Evolutionary conservation across 2,113 vertebrate species (phyloP).

Genomic region (Peromyscus leucopus): DNA sequence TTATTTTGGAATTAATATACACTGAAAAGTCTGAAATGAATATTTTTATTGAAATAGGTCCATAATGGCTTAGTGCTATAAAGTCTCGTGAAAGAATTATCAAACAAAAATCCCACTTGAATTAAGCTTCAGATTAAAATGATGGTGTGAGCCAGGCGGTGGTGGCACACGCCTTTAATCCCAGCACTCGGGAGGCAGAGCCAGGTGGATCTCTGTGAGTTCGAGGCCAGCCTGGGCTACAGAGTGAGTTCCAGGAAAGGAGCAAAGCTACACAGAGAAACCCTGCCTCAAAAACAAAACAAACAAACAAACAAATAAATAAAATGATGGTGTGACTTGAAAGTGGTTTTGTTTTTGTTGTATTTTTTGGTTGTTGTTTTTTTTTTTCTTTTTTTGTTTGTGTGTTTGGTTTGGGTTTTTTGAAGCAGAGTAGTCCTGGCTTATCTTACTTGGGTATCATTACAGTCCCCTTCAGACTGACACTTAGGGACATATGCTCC

Average conservation of each 20-base stretch:
- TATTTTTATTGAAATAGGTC: slow-evolving; percentile 59
- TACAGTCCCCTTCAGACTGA: background rate
- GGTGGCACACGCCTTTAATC: too few species aligned
- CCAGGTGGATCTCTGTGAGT: too few species aligned
- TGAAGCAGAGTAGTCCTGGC: background rate
- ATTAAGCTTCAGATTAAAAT: slow-evolving; percentile 46
- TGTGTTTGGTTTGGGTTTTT: background rate
- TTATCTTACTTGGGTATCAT: background rate
- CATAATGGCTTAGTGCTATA: slow-evolving; percentile 16
- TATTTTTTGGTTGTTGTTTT: background rate
- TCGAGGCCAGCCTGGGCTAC: too few species aligned
- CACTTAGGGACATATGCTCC: background rate
- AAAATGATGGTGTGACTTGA: slow-evolving; percentile 30
- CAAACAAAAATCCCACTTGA: slow-evolving; percentile 51
- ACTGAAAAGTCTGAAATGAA: slow-evolving; percentile 26
- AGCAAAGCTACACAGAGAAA: too few species aligned
- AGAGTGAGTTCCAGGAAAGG: too few species aligned
- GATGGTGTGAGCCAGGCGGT: background rate
- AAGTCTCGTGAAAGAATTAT: background rate
- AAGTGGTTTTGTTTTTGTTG: background rate
- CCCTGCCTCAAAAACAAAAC: too few species aligned
- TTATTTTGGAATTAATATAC: slow-evolving; percentile 53
- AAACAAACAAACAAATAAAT: background rate
- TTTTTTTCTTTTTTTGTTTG: background rate
- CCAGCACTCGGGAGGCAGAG: too few species aligned